Evolutionary conservation across 2,113 vertebrate species (phyloP).

Genomic region (Nothobranchius furzeri): DNA sequence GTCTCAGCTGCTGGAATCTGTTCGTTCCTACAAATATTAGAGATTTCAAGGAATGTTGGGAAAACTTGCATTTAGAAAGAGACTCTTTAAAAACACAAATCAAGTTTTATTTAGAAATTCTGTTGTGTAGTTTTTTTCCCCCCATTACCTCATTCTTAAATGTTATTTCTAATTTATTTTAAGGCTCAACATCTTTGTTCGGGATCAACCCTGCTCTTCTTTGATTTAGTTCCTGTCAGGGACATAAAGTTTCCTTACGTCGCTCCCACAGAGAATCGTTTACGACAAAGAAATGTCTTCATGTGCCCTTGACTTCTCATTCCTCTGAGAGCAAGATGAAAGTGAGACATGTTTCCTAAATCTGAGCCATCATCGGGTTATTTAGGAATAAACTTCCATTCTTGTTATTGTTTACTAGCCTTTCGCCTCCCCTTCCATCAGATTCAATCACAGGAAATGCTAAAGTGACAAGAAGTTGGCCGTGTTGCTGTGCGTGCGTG

Average conservation of each 20-base stretch:
- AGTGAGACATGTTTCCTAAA: conserved; percentile 15
- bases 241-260: neutral
- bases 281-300: neutral
- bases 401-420: conserved; percentile 33
- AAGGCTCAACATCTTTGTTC: neutral
- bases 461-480: conserved; percentile 28
- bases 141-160: too few species aligned
- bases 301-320: neutral
- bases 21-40: too few species aligned
- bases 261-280: neutral
- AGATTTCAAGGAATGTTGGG: too few species aligned
- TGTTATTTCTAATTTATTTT: neutral
- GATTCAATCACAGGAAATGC: conserved; percentile 58
- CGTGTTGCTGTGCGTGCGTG: neutral
- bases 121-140: too few species aligned
- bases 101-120: too few species aligned
- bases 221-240: neutral
- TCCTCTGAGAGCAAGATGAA: neutral
- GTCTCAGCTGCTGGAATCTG: too few species aligned
- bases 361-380: conserved; percentile 11
- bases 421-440: conserved; percentile 12
- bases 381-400: conserved; percentile 28
- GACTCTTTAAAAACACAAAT: too few species aligned
- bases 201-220: neutral
- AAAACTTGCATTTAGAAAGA: too few species aligned